These are phyloP conservation scores for Ptychobarbus kaznakovi DNA, from an alignment of 2,797 vertebrate species.

Conservation along the genomic window DNA sequence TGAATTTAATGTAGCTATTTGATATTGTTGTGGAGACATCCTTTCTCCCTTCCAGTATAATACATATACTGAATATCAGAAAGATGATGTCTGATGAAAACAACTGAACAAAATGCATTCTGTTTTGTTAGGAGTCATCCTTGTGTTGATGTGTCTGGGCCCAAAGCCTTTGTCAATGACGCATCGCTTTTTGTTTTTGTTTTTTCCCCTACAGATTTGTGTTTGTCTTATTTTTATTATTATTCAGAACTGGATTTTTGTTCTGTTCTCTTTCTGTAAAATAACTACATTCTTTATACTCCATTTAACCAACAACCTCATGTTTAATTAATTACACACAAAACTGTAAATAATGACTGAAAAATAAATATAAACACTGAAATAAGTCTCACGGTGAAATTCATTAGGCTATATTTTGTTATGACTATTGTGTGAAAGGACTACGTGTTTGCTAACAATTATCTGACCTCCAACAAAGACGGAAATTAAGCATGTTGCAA, in stretches of 20 bases:
- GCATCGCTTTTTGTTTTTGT: neutral
- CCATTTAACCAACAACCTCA: conserved; percentile 1
- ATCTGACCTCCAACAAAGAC: neutral
- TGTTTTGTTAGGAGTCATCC: neutral
- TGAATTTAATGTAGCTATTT: neutral
- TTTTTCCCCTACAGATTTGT: neutral
- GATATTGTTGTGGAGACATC: neutral
- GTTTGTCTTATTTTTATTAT: neutral
- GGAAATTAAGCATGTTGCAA: neutral
- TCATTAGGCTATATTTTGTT: conserved; percentile 22
- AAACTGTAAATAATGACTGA: conserved; percentile 10
- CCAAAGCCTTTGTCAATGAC: neutral
- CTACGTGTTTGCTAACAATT: neutral
- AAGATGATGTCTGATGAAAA: neutral
- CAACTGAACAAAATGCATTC: neutral
- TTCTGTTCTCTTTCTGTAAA: neutral
- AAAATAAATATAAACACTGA: conserved; percentile 17
- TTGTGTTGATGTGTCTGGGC: neutral
- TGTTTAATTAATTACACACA: conserved; percentile 24
- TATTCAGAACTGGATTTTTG: neutral
- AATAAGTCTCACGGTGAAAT: neutral
- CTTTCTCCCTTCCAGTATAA: neutral
- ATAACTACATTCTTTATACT: conserved; percentile 4
- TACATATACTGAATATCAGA: neutral
- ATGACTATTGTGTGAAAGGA: conserved; percentile 13